Percentiles rank a stretch among this genome's conserved stretches.
phyloP scores from a whole-genome alignment of 2,113 vertebrate genomes.

The Mormoops blainvillei region DNA sequence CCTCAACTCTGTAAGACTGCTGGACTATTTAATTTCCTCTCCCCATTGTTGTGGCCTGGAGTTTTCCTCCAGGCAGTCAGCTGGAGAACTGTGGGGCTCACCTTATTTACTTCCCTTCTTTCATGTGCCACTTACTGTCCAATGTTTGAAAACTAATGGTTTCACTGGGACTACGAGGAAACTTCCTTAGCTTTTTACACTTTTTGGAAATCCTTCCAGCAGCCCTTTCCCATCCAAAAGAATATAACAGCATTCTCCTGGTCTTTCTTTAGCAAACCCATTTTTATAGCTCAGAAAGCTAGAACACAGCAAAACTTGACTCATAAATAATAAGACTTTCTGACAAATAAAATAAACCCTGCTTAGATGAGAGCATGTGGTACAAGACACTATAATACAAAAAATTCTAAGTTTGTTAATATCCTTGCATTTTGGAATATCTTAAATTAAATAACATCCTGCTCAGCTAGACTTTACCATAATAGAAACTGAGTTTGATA shows the following conservation, averaged over 20 bases:
- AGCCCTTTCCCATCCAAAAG: not conserved
- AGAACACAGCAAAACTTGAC: constrained; percentile 10
- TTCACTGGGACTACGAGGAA: not conserved
- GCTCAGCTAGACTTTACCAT: not conserved
- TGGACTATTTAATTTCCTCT: not conserved
- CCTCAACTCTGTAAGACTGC: not conserved
- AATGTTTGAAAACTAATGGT: not conserved
- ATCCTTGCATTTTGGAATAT: not conserved
- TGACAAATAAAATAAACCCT: not conserved
- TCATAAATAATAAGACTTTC: not conserved
- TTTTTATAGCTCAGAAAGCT: not conserved
- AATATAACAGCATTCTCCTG: not conserved
- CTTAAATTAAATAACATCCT: not conserved
- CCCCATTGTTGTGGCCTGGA: not conserved
- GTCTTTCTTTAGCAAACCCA: not conserved
- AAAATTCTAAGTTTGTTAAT: not conserved
- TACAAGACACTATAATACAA: not conserved
- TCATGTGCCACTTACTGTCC: not conserved
- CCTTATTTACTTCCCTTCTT: not conserved
- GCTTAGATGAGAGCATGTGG: not conserved
- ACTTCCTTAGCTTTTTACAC: not conserved
- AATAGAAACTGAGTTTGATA: not conserved
- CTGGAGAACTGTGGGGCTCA: not conserved
- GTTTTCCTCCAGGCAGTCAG: not conserved
- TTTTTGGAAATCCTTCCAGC: not conserved